Conservation (phyloP, 2,888 invertebrate genomes). For the Diarsia dahlii region DNA sequence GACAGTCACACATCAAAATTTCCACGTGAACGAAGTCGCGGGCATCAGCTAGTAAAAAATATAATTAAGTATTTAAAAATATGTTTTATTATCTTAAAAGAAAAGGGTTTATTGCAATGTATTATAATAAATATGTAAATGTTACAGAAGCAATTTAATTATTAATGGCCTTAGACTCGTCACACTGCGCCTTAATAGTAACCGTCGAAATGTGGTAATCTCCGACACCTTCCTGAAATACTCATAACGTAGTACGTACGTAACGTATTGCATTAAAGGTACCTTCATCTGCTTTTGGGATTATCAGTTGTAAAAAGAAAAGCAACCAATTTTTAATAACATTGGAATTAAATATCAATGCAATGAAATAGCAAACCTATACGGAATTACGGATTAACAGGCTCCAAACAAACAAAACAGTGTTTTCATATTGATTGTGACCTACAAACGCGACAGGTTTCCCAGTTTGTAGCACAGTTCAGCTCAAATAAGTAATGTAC, state of each 20-base stretch:
- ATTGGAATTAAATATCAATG: not conserved
- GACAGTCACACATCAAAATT: too few relatives aligned
- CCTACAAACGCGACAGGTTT: not conserved
- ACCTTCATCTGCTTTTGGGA: not conserved
- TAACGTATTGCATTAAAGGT: not conserved
- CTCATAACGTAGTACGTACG: not conserved
- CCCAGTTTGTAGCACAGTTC: not conserved
- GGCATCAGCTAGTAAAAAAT: too few relatives aligned
- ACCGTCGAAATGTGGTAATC: too few relatives aligned
- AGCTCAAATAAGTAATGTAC: constrained; percentile 8
- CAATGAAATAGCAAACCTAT: not conserved
- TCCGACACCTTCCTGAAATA: too few relatives aligned
- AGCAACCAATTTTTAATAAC: not conserved
- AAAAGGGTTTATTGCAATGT: too few relatives aligned
- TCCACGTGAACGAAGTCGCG: too few relatives aligned
- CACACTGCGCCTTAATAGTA: too few relatives aligned
- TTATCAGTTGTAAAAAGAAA: not conserved
- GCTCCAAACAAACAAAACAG: not conserved
- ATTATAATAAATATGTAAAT: too few relatives aligned
- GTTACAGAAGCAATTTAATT: too few relatives aligned
- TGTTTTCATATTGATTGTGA: not conserved
- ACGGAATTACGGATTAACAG: not conserved
- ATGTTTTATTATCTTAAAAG: too few relatives aligned
- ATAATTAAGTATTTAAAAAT: too few relatives aligned
- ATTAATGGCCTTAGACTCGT: too few relatives aligned